Conservation (phyloP, 2,113 vertebrate species). For the Bambusicola thoracicus region DNA sequence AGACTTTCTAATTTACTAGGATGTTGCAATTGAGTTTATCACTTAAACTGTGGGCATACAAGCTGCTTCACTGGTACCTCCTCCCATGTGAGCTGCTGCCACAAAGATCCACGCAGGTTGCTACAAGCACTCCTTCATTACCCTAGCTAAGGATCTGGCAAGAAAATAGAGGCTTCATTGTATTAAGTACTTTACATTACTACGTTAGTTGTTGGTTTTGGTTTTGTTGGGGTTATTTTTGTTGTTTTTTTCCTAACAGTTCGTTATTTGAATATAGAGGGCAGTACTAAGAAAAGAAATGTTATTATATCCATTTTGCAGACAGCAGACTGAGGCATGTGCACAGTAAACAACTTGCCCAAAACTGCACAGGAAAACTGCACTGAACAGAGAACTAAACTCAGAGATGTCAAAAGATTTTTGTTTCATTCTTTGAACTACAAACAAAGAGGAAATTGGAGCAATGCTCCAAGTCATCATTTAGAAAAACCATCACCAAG, state of each 20-base stretch:
- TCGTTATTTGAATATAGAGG: neutral
- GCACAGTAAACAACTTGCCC: neutral
- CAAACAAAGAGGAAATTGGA: neutral
- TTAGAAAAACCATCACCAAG: neutral
- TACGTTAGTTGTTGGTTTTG: neutral
- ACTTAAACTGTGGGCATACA: neutral
- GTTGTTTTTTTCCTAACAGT: neutral
- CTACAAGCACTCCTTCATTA: slow-evolving; percentile 20
- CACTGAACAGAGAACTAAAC: neutral
- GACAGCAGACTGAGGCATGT: neutral
- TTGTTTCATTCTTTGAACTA: neutral
- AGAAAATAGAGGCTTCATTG: neutral
- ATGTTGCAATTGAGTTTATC: neutral
- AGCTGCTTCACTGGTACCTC: neutral
- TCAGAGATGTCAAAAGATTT: neutral
- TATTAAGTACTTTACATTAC: neutral
- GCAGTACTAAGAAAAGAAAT: neutral
- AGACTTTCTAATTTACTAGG: neutral
- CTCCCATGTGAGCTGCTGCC: neutral
- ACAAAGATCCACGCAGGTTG: neutral
- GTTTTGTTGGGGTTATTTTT: too few species aligned
- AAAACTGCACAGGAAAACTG: neutral
- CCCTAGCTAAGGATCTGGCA: neutral
- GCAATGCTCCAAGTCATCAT: neutral
- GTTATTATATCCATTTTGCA: neutral